Evolutionary conservation across 2,797 vertebrate genomes (phyloP).

Genomic region (Erpetoichthys calabaricus): DNA sequence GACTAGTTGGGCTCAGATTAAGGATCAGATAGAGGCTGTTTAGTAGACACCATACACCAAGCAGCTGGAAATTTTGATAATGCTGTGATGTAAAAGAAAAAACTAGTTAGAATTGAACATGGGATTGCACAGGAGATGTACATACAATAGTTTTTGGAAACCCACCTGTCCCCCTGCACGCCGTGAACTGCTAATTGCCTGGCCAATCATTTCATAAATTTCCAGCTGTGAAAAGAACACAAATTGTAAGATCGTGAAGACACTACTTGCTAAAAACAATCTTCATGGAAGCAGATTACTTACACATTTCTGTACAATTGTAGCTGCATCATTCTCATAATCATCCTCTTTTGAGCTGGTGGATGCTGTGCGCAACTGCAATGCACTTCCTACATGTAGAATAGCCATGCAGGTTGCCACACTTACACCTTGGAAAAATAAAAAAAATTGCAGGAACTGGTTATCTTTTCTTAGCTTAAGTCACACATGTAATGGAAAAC

Average conservation of each 20-base stretch:
- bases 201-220: constrained; percentile 98
- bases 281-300: constrained; percentile 28
- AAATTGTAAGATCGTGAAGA: not conserved
- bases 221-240: constrained; percentile 63
- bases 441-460: not conserved
- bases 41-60: constrained; percentile 93
- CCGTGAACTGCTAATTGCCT: constrained; percentile 87
- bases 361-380: constrained; percentile 83
- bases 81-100: constrained; percentile 47
- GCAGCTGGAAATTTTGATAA: constrained; percentile 96
- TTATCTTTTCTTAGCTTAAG: no score
- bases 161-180: constrained; percentile 91
- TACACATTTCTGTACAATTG: constrained; percentile 98
- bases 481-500: no score
- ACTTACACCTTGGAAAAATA: constrained; percentile 69
- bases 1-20: constrained; percentile 85
- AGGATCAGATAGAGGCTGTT: constrained; percentile 96
- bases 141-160: not conserved
- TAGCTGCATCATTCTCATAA: constrained; percentile 94
- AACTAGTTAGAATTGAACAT: not conserved
- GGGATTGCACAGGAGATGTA: not conserved
- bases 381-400: constrained; percentile 81
- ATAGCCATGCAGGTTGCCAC: constrained; percentile 98
- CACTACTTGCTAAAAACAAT: not conserved
- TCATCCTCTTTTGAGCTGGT: constrained; percentile 94